phyloP scores from a whole-genome alignment of 2,888 invertebrate species.

The Amiota communis region DNA sequence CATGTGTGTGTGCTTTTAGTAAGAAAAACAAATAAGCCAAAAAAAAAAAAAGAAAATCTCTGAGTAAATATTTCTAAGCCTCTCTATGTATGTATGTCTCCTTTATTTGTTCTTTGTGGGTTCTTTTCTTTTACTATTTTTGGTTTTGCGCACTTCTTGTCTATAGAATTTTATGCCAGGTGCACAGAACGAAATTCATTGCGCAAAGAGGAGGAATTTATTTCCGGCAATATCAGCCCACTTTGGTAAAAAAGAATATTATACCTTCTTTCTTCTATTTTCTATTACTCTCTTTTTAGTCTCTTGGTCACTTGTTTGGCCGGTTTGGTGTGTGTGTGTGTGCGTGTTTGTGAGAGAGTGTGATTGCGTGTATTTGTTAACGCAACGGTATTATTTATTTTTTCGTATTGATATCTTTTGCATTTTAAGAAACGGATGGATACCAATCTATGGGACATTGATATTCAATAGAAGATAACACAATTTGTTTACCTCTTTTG shows the following conservation, averaged over 20 bases:
- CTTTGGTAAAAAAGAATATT: background rate
- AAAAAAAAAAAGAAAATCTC: background rate
- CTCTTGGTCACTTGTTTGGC: conserved; percentile 50
- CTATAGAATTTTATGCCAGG: conserved; percentile 44
- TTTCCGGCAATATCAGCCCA: conserved; percentile 18
- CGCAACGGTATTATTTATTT: conserved; percentile 61
- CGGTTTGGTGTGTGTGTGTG: conserved; percentile 52
- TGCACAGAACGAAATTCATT: conserved; percentile 17
- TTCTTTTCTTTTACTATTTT: conserved; percentile 4
- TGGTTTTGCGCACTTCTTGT: conserved; percentile 57
- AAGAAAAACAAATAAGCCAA: background rate
- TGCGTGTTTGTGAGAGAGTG: too few species aligned
- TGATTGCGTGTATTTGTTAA: too few species aligned
- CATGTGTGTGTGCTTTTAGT: conserved; percentile 31
- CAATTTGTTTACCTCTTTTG: conserved; percentile 12
- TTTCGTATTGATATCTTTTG: conserved; percentile 6
- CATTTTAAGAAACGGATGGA: conserved; percentile 34
- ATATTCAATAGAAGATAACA: conserved; percentile 17
- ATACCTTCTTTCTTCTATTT: background rate
- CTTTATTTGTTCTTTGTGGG: too few species aligned
- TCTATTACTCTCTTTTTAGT: background rate
- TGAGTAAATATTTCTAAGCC: too few species aligned
- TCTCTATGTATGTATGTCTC: too few species aligned
- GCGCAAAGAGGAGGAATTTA: too few species aligned
- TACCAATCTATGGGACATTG: too few species aligned